Evolutionary conservation across 2,113 vertebrate species (phyloP).

Genomic region (Ursus arctos): DNA sequence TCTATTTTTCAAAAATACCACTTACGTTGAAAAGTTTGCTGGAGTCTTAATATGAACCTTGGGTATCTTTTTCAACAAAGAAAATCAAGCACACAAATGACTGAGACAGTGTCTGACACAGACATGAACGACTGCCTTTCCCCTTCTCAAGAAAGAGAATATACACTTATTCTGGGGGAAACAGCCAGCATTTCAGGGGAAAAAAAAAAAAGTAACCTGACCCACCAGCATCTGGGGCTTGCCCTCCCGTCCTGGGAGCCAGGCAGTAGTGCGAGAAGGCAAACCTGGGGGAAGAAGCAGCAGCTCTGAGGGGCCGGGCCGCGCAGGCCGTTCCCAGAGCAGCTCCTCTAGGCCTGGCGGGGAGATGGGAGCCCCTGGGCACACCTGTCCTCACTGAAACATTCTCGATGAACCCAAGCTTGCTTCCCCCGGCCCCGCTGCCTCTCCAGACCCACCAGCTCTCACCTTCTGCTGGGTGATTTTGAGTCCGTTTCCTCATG

Average conservation of each 20-base stretch:
- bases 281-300: background rate
- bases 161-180: background rate
- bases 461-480: slow-evolving; percentile 5
- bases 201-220: background rate
- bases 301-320: background rate
- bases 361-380: background rate
- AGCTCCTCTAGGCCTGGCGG: background rate
- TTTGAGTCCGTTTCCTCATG: background rate
- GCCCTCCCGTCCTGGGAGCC: background rate
- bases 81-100: background rate
- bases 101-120: background rate
- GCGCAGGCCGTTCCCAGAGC: accelerated
- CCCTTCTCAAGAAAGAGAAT: background rate
- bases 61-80: background rate
- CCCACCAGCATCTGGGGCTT: background rate
- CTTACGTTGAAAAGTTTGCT: background rate
- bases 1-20: background rate
- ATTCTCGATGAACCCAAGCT: background rate
- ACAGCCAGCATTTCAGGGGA: background rate
- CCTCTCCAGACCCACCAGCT: background rate
- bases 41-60: background rate
- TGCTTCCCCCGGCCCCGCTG: too few relatives aligned
- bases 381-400: background rate
- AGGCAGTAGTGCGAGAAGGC: background rate
- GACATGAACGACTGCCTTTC: background rate